These are phyloP conservation scores for Gambusia holbrooki DNA, from an alignment of 2,113 vertebrate species.

Conservation along the genomic window DNA sequence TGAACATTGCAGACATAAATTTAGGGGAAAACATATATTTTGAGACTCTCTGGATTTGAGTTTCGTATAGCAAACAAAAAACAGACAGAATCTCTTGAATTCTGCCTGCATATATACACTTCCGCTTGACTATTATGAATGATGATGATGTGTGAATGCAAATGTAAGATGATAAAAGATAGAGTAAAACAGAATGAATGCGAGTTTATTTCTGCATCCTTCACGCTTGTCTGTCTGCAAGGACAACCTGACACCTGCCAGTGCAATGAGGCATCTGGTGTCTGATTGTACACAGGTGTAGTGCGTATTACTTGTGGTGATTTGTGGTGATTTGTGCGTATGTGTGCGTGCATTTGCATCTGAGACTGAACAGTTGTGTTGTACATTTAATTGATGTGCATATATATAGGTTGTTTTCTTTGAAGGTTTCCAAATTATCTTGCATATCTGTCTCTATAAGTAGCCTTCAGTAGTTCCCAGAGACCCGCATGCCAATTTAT, in stretches of 20 bases:
- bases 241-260: constrained; percentile 62
- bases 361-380: constrained; percentile 8
- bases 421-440: constrained; percentile 37
- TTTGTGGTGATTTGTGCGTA: constrained; percentile 4
- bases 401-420: constrained; percentile 16
- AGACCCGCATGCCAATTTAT: constrained; percentile 60
- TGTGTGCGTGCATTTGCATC: constrained; percentile 17
- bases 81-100: constrained; percentile 17
- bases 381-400: constrained; percentile 8
- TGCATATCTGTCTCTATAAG: constrained; percentile 53
- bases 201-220: constrained; percentile 44
- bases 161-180: neutral
- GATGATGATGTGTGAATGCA: neutral
- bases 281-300: constrained; percentile 52
- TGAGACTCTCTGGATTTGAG: constrained; percentile 7
- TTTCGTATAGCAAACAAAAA: constrained; percentile 17
- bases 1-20: neutral
- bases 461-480: constrained; percentile 57
- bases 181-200: constrained; percentile 28
- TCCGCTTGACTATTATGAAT: constrained; percentile 36
- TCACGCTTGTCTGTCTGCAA: constrained; percentile 57
- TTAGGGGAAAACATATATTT: constrained; percentile 12
- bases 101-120: constrained; percentile 23
- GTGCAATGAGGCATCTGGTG: constrained; percentile 52
- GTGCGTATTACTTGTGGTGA: constrained; percentile 16